Evolutionary conservation across 1,140 invertebrate genomes (phyloP).

Genomic region (Drosophila truncata): DNA sequence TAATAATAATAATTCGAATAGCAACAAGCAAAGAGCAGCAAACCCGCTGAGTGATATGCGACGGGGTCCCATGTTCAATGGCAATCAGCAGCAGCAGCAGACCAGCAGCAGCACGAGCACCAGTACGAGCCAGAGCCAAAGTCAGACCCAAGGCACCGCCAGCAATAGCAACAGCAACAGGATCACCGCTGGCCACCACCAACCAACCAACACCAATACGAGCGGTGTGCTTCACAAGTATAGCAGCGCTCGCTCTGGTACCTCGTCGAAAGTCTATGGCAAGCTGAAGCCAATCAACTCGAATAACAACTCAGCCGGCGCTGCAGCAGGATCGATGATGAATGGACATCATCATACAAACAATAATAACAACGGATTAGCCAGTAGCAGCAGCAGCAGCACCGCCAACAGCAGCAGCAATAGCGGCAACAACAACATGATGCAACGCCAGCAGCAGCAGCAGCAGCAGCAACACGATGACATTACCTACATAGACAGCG

Average conservation of each 20-base stretch:
- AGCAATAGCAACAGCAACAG: constrained; percentile 9
- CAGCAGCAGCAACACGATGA: constrained; percentile 70
- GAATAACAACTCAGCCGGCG: constrained; percentile 1
- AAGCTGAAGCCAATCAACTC: constrained; percentile 46
- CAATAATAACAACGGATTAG: constrained; percentile 12
- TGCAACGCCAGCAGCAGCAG: constrained; percentile 51
- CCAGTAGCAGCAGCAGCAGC: constrained; percentile 15
- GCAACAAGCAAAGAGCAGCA: neutral
- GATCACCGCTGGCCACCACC: constrained; percentile 8
- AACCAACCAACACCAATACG: constrained; percentile 7
- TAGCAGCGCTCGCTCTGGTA: constrained; percentile 14
- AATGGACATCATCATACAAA: constrained; percentile 23
- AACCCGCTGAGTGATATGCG: constrained; percentile 66
- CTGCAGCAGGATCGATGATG: constrained; percentile 12
- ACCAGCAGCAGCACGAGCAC: constrained; percentile 30
- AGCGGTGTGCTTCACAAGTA: constrained; percentile 34
- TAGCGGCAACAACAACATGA: constrained; percentile 55
- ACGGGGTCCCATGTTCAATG: constrained; percentile 71
- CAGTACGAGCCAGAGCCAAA: constrained; percentile 45
- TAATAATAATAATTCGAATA: neutral
- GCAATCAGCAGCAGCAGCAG: constrained; percentile 67
- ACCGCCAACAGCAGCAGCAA: constrained; percentile 20
- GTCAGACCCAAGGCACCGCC: constrained; percentile 15
- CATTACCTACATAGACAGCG: constrained; percentile 84
- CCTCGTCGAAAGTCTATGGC: constrained; percentile 37